A percentile compares a stretch with the other conserved stretches of the same genome.
phyloP scores from a whole-genome alignment of 2,888 invertebrate species.

The Mimachlamys varia region DNA sequence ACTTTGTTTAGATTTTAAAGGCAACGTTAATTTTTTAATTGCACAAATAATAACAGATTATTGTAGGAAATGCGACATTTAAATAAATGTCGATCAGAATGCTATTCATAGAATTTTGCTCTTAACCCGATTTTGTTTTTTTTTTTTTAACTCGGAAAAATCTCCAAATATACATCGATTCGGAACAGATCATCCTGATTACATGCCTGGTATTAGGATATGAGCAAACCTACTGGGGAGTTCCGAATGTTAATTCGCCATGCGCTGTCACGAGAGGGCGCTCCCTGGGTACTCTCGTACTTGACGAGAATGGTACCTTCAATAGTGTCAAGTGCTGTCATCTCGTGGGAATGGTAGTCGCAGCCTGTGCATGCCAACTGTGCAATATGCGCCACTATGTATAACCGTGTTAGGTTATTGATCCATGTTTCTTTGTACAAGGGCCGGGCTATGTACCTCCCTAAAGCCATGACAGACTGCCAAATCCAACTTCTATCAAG shows the following conservation, averaged over 20 bases:
- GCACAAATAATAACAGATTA: too few species aligned
- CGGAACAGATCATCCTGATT: too few species aligned
- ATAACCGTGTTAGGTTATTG: background rate
- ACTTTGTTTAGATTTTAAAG: too few species aligned
- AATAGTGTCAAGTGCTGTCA: background rate
- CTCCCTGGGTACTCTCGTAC: background rate
- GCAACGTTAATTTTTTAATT: too few species aligned
- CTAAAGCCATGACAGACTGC: conserved; percentile 1
- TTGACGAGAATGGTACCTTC: background rate
- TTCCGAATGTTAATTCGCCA: background rate
- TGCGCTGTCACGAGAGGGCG: conserved; percentile 7
- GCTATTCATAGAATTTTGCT: background rate
- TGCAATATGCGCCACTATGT: background rate
- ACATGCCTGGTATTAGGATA: too few species aligned
- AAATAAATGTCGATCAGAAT: background rate
- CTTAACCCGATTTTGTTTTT: too few species aligned
- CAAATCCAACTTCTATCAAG: background rate
- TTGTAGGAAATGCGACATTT: background rate
- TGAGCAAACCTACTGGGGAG: too few species aligned
- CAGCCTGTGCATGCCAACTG: conserved; percentile 31
- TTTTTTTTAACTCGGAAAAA: too few species aligned
- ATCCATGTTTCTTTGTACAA: background rate
- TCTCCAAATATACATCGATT: too few species aligned
- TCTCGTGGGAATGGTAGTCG: background rate
- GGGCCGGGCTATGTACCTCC: conserved; percentile 18